phyloP scores from a whole-genome alignment of 2,888 invertebrate species.

The Amphipyra tragopoginis region DNA sequence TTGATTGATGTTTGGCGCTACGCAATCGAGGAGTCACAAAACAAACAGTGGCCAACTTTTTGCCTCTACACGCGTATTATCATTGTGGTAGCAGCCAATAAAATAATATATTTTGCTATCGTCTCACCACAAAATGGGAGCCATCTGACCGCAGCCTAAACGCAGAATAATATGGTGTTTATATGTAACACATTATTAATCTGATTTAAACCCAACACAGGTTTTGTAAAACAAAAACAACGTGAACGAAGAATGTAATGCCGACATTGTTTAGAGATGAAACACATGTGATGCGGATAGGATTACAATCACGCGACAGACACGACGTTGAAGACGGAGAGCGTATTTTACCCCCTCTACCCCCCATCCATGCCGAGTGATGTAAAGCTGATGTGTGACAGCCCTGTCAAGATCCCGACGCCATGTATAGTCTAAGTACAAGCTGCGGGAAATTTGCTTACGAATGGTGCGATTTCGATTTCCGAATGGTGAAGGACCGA shows the following conservation, averaged over 20 bases:
- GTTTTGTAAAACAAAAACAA: slow-evolving; percentile 48
- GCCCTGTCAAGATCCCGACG: slow-evolving; percentile 46
- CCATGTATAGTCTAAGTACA: slow-evolving; percentile 6
- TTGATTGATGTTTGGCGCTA: too few species aligned
- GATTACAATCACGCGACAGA: slow-evolving; percentile 54
- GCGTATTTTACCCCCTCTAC: slow-evolving; percentile 10
- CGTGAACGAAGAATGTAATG: slow-evolving; percentile 45
- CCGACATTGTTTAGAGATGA: slow-evolving; percentile 49
- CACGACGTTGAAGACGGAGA: slow-evolving; percentile 36
- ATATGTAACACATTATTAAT: slow-evolving; percentile 21
- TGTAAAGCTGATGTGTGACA: slow-evolving; percentile 58
- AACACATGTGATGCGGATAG: slow-evolving; percentile 54
- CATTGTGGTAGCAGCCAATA: too few species aligned
- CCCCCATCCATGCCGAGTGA: slow-evolving; percentile 28
- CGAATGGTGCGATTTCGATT: slow-evolving; percentile 43
- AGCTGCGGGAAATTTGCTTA: slow-evolving; percentile 46
- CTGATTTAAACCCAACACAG: slow-evolving; percentile 30
- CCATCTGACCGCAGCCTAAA: too few species aligned
- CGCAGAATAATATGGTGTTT: background rate
- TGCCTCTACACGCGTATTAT: too few species aligned
- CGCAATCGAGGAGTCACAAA: too few species aligned
- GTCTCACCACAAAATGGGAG: too few species aligned
- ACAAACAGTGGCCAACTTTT: too few species aligned
- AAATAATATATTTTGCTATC: too few species aligned
- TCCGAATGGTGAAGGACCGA: slow-evolving; percentile 21